These are phyloP conservation scores for Odontophorus gujanensis DNA, from an alignment of 2,113 vertebrate genomes.

Conservation along the genomic window DNA sequence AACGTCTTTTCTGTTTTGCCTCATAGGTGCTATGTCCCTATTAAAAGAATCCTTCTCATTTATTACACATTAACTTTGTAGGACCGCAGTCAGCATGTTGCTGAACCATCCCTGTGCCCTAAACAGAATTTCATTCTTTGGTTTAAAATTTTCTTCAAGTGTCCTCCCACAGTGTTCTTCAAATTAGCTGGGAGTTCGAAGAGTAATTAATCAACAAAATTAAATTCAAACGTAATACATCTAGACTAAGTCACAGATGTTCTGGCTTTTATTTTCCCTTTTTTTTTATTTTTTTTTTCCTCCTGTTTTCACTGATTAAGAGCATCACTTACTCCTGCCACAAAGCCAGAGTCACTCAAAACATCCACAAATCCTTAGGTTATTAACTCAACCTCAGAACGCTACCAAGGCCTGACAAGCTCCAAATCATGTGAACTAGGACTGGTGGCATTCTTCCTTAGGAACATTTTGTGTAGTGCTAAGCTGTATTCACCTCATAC, in stretches of 20 bases:
- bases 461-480: background rate
- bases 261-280: background rate
- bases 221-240: background rate
- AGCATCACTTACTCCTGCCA: background rate
- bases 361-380: background rate
- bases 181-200: background rate
- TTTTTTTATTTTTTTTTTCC: accelerated
- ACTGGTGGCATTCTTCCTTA: background rate
- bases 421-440: background rate
- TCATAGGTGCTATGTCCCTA: background rate
- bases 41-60: background rate
- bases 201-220: background rate
- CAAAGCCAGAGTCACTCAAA: background rate
- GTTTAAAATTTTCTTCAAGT: background rate
- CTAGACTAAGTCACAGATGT: background rate
- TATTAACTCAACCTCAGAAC: background rate
- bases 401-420: background rate
- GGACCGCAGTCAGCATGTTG: background rate
- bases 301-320: background rate
- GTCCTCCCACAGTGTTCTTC: background rate
- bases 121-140: background rate
- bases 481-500: background rate
- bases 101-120: background rate
- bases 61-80: background rate
- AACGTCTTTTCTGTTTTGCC: conserved; percentile 20